These are phyloP conservation scores for Centrocercus urophasianus DNA, from an alignment of 2,113 vertebrate genomes.

Conservation along the genomic window DNA sequence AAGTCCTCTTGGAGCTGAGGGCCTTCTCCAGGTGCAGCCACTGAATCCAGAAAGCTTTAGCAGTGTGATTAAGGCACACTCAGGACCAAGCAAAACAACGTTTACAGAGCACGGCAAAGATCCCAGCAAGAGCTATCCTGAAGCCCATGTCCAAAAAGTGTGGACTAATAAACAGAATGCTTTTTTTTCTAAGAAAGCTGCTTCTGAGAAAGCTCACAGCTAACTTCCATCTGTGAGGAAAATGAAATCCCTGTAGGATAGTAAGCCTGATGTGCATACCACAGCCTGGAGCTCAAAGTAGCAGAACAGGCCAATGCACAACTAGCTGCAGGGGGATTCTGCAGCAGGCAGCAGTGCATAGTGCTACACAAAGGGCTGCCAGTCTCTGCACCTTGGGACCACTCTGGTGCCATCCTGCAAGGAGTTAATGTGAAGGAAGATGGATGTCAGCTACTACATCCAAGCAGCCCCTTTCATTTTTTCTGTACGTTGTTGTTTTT, in stretches of 20 bases:
- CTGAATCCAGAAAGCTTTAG: background rate
- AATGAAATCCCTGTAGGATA: background rate
- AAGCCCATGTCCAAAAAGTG: background rate
- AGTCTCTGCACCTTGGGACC: background rate
- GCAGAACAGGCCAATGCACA: conserved; percentile 33
- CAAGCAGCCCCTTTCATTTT: background rate
- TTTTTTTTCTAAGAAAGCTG: background rate
- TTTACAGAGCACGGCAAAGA: background rate
- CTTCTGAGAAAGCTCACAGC: background rate
- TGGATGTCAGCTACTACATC: background rate
- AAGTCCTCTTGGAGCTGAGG: background rate
- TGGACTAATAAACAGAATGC: background rate
- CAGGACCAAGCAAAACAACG: background rate
- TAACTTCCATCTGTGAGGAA: background rate
- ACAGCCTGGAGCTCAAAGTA: conserved; percentile 39
- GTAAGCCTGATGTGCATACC: conserved; percentile 5
- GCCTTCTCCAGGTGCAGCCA: background rate
- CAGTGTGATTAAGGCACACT: background rate
- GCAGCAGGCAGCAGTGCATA: fast-evolving
- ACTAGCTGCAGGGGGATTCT: background rate
- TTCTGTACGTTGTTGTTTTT: background rate
- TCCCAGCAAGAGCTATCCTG: background rate
- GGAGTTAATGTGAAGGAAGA: background rate
- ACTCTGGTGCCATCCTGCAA: background rate
- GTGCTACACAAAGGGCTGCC: background rate